Evolutionary conservation across 2,888 invertebrate genomes (phyloP).

Genomic region (Cataglyphis livida): DNA sequence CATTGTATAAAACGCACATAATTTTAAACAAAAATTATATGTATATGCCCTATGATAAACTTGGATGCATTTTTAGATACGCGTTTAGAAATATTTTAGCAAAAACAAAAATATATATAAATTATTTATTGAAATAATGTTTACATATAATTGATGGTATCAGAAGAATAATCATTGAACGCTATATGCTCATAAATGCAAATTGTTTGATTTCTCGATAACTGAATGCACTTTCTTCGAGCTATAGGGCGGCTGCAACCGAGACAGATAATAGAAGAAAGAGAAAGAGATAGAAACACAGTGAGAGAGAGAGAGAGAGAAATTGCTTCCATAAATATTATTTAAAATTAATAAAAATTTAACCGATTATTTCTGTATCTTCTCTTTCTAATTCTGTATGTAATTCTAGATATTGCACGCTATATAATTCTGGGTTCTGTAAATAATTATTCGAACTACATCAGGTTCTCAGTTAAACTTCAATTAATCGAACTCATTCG

Average conservation of each 20-base stretch:
- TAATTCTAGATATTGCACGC: neutral
- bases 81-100: neutral
- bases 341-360: neutral
- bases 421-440: neutral
- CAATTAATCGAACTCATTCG: conserved; percentile 25
- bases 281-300: too few relatives aligned
- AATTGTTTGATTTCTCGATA: too few relatives aligned
- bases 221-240: too few relatives aligned
- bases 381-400: neutral
- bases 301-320: too few relatives aligned
- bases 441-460: neutral
- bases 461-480: neutral
- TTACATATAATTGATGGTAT: neutral
- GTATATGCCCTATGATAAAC: neutral
- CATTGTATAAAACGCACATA: neutral
- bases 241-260: too few relatives aligned
- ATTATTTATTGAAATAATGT: too few relatives aligned
- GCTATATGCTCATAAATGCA: neutral
- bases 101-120: neutral
- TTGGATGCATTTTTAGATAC: neutral
- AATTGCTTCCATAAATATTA: neutral
- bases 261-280: too few relatives aligned
- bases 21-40: neutral
- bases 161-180: neutral
- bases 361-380: neutral